Base-by-base conservation (phyloP, 1,140 invertebrate genomes). In the Lepidurus packardi region DNA sequence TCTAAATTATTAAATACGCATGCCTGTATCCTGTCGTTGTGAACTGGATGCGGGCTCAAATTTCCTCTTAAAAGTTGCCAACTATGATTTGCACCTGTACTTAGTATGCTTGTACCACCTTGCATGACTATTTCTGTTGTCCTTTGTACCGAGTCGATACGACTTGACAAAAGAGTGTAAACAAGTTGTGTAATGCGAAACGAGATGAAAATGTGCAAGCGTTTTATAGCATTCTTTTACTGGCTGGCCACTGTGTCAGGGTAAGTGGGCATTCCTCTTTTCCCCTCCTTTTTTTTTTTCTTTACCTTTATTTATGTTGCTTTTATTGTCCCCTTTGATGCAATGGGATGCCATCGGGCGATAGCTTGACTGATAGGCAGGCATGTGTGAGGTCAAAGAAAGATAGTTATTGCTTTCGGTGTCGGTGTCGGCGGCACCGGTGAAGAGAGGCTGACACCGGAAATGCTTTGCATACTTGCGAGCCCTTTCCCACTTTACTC, bases 311-410 rank as follows among this genome's bases (percentile, higher is more conserved):
- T 65, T 21, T 16, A 65, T 65, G 21, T n/a, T n/a, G 53, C 53
- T 65, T 65, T 65, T 65, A 65, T 65, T 65, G 53, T 65, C 53
- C 53, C 34, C 13, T 65, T 21, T 65, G 53, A 65, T 65, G 53
- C 53, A 65, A 65, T 65, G 53, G 53, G 16, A 65, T 65, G 53
- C 53, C 53, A 65, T 65, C 53, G 53, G 53, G 53, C 53, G 53
- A 65, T 65, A 65, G 53, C 53, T 65, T 65, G 53, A 65, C 53
- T 65, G 53, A 65, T 65, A 65, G 53, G 53, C 53, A 65, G 53
- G 53, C 53, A 65, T 65, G 53, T 65, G 53, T 65, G 53, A 65
- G 53, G 53, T 65, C 53, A n/a, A 21, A 65, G 13, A 16, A 65
- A 65, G 53, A 65, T 65, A 65, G 53, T 65, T 65, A 65, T 65